Base-by-base conservation (phyloP, 2,113 vertebrate genomes). In the Pica pica region DNA sequence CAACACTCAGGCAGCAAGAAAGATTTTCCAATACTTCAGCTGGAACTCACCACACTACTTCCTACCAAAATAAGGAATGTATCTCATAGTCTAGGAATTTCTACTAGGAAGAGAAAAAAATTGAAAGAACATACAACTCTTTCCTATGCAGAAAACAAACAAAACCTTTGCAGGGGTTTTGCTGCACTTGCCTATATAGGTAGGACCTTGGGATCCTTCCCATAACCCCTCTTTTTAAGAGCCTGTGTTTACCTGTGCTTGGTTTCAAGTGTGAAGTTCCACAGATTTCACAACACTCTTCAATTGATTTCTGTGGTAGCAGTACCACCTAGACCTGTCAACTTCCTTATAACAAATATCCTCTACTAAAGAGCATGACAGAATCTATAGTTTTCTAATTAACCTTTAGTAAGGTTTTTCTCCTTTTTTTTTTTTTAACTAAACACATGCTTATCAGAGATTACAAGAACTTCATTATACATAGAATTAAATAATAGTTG, bases 31-130 rank as follows among this genome's bases (percentile, higher is more conserved):
- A n/a, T 95, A 89, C 89, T 95, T 95, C 91, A 96, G 89, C 91
- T 95, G 91, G 93, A 95, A 95, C 81, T 87, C 57, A 68, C 80
- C 53, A 79, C 87, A 79, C 87, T 76, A 46, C 74, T 77, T 94
- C 74, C 91, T 95, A 93, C 93, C 87, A 94, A 97, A 96, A 94
- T 79, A 94, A 93, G 68, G 37, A 76, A 69, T 1, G 0, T 92
- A 81, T 79, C 87, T 97, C 94, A 96, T 91, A 95, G 95, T 95
- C 94, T 95, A 95, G 81, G 96, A 96, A 96, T 97, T 95, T 95
- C 94, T 95, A 84, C 70, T 55, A 83, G 65, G 90, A 97, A 93
- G 61, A 81, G 30, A 70, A 69, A 57, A 70, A 59, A 59, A 59
- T 33, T 2, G 11, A 60, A 52, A 65, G 28, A 57, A 79, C 46